Conservation (phyloP, 2,797 vertebrate genomes). For the Synanceia verrucosa region DNA sequence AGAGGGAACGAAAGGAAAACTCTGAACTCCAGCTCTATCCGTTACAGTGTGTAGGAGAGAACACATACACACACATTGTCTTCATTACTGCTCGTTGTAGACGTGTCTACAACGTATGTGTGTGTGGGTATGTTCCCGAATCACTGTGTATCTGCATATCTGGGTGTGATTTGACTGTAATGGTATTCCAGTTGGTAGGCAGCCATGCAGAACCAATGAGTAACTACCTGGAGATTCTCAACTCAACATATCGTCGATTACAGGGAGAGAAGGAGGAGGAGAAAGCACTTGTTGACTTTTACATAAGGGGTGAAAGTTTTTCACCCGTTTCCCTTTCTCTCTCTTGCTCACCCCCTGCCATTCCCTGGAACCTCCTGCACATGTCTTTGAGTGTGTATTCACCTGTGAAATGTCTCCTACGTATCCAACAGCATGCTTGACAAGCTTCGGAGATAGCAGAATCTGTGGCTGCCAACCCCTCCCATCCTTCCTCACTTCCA, state of each 20-base stretch:
- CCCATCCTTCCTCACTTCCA: not conserved
- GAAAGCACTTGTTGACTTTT: conserved; percentile 24
- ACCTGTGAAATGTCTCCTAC: conserved; percentile 62
- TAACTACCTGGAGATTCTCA: conserved; percentile 51
- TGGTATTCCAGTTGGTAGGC: conserved; percentile 40
- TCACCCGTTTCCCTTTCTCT: not conserved
- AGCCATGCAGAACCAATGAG: conserved; percentile 46
- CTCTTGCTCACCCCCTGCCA: conserved; percentile 12
- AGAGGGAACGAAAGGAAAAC: too few species aligned
- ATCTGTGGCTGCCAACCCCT: conserved; percentile 12
- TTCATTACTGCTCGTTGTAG: conserved; percentile 12
- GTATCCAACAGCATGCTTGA: conserved; percentile 49
- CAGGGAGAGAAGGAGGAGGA: not conserved
- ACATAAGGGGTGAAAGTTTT: conserved; percentile 20
- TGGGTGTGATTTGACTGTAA: conserved; percentile 31
- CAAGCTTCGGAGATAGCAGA: conserved; percentile 28
- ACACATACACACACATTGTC: not conserved
- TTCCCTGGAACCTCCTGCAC: conserved; percentile 22
- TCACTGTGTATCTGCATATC: not conserved
- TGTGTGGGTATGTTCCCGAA: not conserved
- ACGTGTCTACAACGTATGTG: conserved; percentile 16
- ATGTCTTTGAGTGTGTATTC: conserved; percentile 50
- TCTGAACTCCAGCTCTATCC: too few species aligned
- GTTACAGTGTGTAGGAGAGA: not conserved
- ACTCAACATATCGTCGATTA: conserved; percentile 41